Conservation (phyloP, 2,113 vertebrate species). For the Leucopsar rothschildi region DNA sequence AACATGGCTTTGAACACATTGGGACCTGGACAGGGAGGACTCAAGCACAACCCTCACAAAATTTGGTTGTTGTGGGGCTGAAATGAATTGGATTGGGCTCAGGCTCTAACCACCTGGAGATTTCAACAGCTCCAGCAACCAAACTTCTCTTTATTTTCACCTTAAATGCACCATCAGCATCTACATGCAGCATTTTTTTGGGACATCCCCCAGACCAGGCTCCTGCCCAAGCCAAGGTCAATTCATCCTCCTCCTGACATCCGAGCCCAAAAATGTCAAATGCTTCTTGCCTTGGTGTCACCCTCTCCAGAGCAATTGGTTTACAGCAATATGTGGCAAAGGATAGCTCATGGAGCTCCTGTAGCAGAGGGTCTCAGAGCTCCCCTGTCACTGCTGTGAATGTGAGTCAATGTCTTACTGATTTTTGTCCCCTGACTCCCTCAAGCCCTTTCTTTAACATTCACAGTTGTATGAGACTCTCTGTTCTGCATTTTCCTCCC, state of each 20-base stretch:
- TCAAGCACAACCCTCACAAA: background rate
- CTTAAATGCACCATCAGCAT: background rate
- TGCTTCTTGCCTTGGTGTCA: background rate
- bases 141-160: background rate
- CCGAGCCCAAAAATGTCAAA: background rate
- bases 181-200: accelerated
- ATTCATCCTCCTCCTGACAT: background rate
- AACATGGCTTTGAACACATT: background rate
- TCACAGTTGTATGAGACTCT: background rate
- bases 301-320: background rate
- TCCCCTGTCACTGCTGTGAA: background rate
- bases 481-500: background rate
- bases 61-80: background rate
- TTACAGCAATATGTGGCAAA: background rate
- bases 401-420: background rate
- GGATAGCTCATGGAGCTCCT: background rate
- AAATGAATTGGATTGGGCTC: background rate
- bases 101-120: background rate
- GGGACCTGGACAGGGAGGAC: background rate
- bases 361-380: background rate
- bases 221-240: background rate
- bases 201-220: background rate
- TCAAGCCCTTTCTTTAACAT: background rate
- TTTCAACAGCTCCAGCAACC: background rate
- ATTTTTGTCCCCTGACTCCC: background rate